A percentile compares a stretch with the other conserved stretches of the same genome.
phyloP scores from a whole-genome alignment of 2,113 vertebrate genomes.

The Pelecanus crispus region DNA sequence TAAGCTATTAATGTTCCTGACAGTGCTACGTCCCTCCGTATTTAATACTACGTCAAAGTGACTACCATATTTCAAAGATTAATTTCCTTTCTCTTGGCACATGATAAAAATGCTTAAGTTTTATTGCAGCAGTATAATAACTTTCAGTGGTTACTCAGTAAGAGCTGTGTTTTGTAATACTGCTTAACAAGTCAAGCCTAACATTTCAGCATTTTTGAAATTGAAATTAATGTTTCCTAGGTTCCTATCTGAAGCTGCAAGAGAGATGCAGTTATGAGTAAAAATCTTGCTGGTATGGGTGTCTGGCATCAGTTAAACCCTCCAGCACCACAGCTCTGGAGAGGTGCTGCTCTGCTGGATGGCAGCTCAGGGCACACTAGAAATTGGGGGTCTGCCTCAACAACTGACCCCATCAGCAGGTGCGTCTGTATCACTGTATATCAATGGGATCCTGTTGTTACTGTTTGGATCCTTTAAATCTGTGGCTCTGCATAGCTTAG shows the following conservation, averaged over 20 bases:
- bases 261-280: neutral
- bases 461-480: neutral
- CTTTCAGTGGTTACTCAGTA: neutral
- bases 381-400: neutral
- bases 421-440: neutral
- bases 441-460: rapidly evolving
- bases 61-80: conserved; percentile 23
- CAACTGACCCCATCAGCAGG: neutral
- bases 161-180: neutral
- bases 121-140: neutral
- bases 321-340: neutral
- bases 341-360: neutral
- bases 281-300: neutral
- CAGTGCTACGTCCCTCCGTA: neutral
- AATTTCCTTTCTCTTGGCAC: neutral
- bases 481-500: neutral
- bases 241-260: neutral
- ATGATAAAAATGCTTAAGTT: conserved; percentile 13
- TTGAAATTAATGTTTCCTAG: neutral
- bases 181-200: neutral
- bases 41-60: neutral
- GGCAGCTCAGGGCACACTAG: neutral
- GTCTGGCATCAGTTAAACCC: neutral
- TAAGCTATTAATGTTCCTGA: neutral
- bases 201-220: neutral